Base-by-base conservation (phyloP, 1,140 invertebrate genomes). In the Parasteatoda tepidariorum region DNA sequence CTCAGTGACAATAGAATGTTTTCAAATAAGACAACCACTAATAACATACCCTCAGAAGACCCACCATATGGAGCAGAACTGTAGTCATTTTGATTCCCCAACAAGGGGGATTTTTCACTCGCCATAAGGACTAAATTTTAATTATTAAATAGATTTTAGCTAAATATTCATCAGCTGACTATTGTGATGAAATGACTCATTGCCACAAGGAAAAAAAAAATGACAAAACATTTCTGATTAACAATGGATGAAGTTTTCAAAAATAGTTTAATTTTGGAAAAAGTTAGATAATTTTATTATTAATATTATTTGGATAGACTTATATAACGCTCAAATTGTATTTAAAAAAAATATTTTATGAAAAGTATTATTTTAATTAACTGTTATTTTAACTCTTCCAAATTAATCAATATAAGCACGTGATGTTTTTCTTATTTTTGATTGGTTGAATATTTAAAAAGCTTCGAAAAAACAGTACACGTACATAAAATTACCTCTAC, bases 131-230 rank as follows among this genome's bases (percentile, higher is more conserved):
- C 38, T 61, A 61, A 61, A 62, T n/a, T 62, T 41, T 61, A 38
- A 41, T 38, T 38, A 31, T 48, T 62, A 7, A 62, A 74, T 11
- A 74, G 33, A 38, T 24, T 24, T 2, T 4, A 2, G 1, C 9
- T 18, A 4, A 48, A 48, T 13, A 48, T 59, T n/a, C 59, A 66
- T 66, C 74, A 78, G 74, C 74, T 78, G 74, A 78, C 74, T 78
- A 66, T 62, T 59, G 73, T 31, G 57, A 61, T 61, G 73, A 75
- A 41, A 57, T 26, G 4, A 22, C 9, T 28, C 59, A 55, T 62
- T 75, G 73, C 73, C 73, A 75, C 11, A n/a, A 33, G 15, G n/a
- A n/a, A n/a, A n/a, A n/a, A n/a, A n/a, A n/a, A n/a, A n/a, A n/a
- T n/a, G n/a, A n/a, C n/a, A n/a, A n/a, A n/a, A n/a, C n/a, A n/a